Evolutionary conservation across 2,888 invertebrate species (phyloP).

Genomic region (Bibio marci): DNA sequence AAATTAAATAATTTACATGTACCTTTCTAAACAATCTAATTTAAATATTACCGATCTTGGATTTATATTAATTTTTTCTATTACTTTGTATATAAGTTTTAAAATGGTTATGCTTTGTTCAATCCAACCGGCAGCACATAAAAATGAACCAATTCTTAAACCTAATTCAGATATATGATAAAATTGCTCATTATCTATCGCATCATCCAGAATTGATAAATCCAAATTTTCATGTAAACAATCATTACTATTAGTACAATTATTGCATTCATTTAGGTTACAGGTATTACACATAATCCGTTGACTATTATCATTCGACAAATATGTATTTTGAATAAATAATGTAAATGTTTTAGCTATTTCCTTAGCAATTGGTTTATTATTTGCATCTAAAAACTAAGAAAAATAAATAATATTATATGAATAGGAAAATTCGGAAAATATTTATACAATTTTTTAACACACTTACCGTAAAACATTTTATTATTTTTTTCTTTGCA

Average conservation of each 20-base stretch:
- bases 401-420: not conserved
- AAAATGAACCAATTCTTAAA: conserved; percentile 46
- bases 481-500: conserved; percentile 24
- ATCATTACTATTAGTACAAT: too few relatives aligned
- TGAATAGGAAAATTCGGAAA: not conserved
- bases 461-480: conserved; percentile 17
- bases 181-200: not conserved
- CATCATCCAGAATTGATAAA: too few relatives aligned
- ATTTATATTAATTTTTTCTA: conserved; percentile 37
- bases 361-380: too few relatives aligned
- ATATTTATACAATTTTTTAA: not conserved
- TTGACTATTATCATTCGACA: too few relatives aligned
- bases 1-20: not conserved
- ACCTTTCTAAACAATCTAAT: conserved; percentile 73
- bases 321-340: too few relatives aligned
- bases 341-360: too few relatives aligned
- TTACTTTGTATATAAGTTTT: conserved; percentile 17
- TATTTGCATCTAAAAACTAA: too few relatives aligned
- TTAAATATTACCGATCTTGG: conserved; percentile 45
- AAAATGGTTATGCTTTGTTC: conserved; percentile 58
- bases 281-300: too few relatives aligned
- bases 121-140: conserved; percentile 81
- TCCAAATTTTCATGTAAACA: too few relatives aligned
- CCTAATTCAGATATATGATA: conserved; percentile 19
- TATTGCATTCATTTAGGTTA: too few relatives aligned